Evolutionary conservation across 1,140 invertebrate species (phyloP).

Genomic region (Macrobrachium nipponense): DNA sequence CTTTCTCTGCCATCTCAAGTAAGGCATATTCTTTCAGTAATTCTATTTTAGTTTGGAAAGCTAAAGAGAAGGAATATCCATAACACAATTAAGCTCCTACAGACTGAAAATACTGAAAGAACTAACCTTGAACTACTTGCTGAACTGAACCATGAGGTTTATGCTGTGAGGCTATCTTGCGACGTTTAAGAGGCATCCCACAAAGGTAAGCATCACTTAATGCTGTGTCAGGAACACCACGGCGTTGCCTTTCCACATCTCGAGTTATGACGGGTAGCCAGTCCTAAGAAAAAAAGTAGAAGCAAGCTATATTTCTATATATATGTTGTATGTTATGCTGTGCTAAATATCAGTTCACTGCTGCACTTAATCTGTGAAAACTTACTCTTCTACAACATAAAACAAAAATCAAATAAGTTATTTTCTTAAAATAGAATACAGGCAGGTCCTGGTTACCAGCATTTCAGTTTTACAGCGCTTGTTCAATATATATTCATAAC

Average conservation of each 20-base stretch:
- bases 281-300: slow-evolving; percentile 71
- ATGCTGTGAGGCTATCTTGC: slow-evolving; percentile 75
- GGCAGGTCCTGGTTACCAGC: too few species aligned
- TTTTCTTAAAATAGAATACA: not conserved
- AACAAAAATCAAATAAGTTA: not conserved
- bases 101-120: not conserved
- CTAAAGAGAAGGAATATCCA: not conserved
- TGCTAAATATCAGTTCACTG: not conserved
- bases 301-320: not conserved
- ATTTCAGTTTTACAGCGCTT: not conserved
- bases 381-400: not conserved
- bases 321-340: not conserved
- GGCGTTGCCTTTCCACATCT: slow-evolving; percentile 76
- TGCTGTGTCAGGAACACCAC: slow-evolving; percentile 50
- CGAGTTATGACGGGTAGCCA: slow-evolving; percentile 86
- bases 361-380: not conserved
- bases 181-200: slow-evolving; percentile 83
- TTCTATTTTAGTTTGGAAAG: not conserved
- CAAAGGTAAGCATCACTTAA: slow-evolving; percentile 82
- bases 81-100: not conserved
- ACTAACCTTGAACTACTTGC: slow-evolving; percentile 56
- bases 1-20: too few species aligned
- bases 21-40: not conserved
- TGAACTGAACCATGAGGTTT: slow-evolving; percentile 61
- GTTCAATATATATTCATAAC: too few species aligned